Conservation (phyloP, 2,888 invertebrate species). For the Andricus quercusramuli region DNA sequence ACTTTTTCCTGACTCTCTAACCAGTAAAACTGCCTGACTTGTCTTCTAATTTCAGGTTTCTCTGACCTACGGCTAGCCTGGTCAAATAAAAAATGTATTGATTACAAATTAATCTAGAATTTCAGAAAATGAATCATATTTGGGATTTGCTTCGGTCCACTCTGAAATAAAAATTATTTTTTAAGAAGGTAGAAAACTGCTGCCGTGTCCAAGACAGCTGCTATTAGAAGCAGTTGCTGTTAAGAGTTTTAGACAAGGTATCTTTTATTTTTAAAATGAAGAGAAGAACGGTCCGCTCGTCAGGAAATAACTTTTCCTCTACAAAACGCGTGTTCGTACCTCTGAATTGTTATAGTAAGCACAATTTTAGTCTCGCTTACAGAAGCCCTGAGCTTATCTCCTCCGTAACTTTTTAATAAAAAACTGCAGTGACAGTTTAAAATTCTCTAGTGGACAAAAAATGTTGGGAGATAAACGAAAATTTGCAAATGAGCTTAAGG, state of each 20-base stretch:
- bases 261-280: constrained; percentile 26
- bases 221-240: neutral
- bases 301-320: constrained; percentile 32
- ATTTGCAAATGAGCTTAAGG: neutral
- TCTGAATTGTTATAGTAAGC: constrained; percentile 30
- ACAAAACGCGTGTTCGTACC: constrained; percentile 1
- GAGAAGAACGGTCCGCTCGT: neutral
- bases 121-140: neutral
- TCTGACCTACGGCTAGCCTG: too few species aligned
- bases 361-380: constrained; percentile 30
- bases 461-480: neutral
- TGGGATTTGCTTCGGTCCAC: neutral
- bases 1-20: too few species aligned
- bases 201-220: neutral
- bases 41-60: too few species aligned
- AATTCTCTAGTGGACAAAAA: neutral
- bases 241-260: neutral
- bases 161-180: neutral
- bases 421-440: constrained; percentile 14
- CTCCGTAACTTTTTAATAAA: neutral
- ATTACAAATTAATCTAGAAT: neutral
- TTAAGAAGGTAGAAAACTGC: neutral
- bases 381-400: constrained; percentile 29
- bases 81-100: too few species aligned
- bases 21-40: too few species aligned